These are phyloP conservation scores for Eupithecia subfuscata DNA, from an alignment of 2,888 invertebrate species.

Conservation along the genomic window DNA sequence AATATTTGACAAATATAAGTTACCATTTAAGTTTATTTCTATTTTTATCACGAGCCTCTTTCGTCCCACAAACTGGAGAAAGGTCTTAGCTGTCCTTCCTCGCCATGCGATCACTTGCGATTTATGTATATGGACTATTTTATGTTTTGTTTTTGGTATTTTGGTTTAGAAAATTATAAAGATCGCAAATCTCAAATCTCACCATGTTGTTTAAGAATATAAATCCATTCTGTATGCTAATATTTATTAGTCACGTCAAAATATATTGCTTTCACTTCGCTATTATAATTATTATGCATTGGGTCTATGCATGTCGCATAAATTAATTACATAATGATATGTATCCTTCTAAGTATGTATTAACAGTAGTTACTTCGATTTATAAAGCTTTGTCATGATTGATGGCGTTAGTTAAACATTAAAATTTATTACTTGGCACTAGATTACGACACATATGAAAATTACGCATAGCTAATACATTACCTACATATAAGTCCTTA, in stretches of 20 bases:
- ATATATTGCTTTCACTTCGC: slow-evolving; percentile 23
- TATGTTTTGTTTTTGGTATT: neutral
- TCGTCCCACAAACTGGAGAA: too few species aligned
- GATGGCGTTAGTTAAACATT: neutral
- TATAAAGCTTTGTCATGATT: neutral
- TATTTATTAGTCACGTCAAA: slow-evolving; percentile 17
- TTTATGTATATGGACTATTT: neutral
- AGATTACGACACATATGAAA: neutral
- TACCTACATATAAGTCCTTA: too few species aligned
- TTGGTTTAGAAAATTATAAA: neutral
- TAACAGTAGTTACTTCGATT: neutral
- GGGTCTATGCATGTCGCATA: slow-evolving; percentile 20
- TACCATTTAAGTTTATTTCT: too few species aligned
- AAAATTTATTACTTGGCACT: neutral
- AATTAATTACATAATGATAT: slow-evolving; percentile 22
- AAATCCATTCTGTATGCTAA: slow-evolving; percentile 9
- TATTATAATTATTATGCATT: slow-evolving; percentile 24
- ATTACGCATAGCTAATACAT: neutral
- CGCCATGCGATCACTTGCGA: too few species aligned
- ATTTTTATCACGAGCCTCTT: too few species aligned
- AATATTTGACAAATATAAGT: too few species aligned
- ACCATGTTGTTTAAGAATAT: neutral
- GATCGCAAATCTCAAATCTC: neutral
- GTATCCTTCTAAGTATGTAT: neutral
- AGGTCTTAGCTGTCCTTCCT: too few species aligned